phyloP scores from a whole-genome alignment of 2,888 invertebrate genomes.

The Andrena haemorrhoa region DNA sequence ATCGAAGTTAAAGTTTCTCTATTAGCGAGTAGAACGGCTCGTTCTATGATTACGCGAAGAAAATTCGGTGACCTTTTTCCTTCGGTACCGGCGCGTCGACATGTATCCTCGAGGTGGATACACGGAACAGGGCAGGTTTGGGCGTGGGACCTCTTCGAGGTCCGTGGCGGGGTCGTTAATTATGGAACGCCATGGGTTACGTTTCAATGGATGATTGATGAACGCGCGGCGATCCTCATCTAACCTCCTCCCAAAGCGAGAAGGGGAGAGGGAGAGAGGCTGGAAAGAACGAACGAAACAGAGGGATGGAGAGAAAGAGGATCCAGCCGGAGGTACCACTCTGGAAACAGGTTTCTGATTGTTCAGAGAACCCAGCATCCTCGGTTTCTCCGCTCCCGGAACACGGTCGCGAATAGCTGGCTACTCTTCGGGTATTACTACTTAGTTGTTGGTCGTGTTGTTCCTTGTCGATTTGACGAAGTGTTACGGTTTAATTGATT shows the following conservation, averaged over 20 bases:
- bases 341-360: slow-evolving; percentile 79
- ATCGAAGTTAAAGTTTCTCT: not conserved
- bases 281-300: slow-evolving; percentile 42
- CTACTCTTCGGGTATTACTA: slow-evolving; percentile 65
- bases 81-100: slow-evolving; percentile 44
- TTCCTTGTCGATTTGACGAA: slow-evolving; percentile 48
- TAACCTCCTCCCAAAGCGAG: slow-evolving; percentile 67
- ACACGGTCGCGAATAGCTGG: slow-evolving; percentile 60
- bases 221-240: slow-evolving; percentile 77
- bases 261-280: slow-evolving; percentile 33
- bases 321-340: slow-evolving; percentile 69
- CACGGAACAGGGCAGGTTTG: slow-evolving; percentile 66
- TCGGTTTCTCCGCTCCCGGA: slow-evolving; percentile 70
- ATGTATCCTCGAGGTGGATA: slow-evolving; percentile 50
- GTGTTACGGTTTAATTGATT: slow-evolving; percentile 52
- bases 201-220: slow-evolving; percentile 84
- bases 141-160: slow-evolving; percentile 77
- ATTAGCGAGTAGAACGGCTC: not conserved
- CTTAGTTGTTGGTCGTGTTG: slow-evolving; percentile 46
- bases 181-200: slow-evolving; percentile 82
- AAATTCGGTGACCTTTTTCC: slow-evolving; percentile 52
- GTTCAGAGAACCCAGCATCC: slow-evolving; percentile 70
- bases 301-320: slow-evolving; percentile 63
- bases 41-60: not conserved
- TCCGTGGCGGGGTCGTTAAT: slow-evolving; percentile 80